Conservation (phyloP, 2,113 vertebrate species). For the Sterrhoptilus dennistouni region DNA sequence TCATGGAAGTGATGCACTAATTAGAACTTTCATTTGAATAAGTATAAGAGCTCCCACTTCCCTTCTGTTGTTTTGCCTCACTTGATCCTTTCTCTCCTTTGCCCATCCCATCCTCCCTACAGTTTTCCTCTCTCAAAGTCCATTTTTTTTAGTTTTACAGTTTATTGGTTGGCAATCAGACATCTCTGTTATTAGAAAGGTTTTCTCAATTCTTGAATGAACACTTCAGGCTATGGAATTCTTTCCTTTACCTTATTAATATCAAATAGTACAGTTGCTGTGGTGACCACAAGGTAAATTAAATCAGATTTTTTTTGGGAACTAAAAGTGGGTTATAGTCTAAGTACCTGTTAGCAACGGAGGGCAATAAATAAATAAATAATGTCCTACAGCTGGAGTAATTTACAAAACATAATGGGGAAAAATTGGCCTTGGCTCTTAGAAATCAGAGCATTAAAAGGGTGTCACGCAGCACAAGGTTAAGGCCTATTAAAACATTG, state of each 20-base stretch:
- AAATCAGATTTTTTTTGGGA: neutral
- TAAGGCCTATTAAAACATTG: conserved; percentile 74
- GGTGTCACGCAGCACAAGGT: conserved; percentile 63
- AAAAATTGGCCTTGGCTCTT: conserved; percentile 12
- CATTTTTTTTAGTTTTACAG: neutral
- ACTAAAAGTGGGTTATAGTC: neutral
- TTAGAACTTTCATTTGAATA: neutral
- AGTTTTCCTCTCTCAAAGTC: neutral
- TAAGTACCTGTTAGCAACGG: neutral
- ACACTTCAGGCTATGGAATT: conserved; percentile 21
- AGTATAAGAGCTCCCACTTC: neutral
- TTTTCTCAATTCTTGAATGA: conserved; percentile 11
- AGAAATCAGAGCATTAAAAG: conserved; percentile 55
- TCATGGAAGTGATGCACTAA: neutral
- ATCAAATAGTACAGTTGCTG: neutral
- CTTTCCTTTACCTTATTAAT: conserved; percentile 1
- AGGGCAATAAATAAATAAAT: neutral
- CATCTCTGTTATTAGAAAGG: neutral
- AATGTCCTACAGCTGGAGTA: neutral
- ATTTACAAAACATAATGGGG: conserved; percentile 24
- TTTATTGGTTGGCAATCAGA: neutral
- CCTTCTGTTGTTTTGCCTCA: neutral
- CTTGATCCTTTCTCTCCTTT: neutral
- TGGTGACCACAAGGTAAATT: conserved; percentile 23
- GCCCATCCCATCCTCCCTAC: neutral